Percentiles rank a stretch among this genome's conserved stretches.
These are phyloP conservation scores for Caenorhabditis sp. DNA, from an alignment of 2,888 invertebrate genomes.

Conservation along the genomic window DNA sequence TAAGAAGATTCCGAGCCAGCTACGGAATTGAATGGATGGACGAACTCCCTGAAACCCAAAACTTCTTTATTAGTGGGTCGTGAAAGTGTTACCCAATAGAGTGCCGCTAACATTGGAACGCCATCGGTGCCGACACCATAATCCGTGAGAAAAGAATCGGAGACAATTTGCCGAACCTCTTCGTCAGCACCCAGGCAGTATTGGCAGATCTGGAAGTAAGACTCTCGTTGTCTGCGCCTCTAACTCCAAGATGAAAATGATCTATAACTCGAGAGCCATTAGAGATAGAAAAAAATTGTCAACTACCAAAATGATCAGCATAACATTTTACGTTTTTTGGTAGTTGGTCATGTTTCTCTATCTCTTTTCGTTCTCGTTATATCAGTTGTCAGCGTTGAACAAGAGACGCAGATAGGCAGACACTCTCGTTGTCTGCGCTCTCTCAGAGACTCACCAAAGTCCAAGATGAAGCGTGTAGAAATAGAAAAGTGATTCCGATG, in stretches of 20 bases:
- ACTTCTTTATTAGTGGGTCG: no score
- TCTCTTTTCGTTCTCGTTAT: no score
- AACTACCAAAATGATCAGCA: no score
- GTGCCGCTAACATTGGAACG: constrained; percentile 36
- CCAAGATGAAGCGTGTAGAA: no score
- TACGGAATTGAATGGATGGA: constrained; percentile 12
- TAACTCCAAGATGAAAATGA: not conserved
- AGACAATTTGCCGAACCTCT: constrained; percentile 9
- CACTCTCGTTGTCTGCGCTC: not conserved
- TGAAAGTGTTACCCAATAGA: constrained; percentile 31
- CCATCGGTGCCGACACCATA: not conserved
- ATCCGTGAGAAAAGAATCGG: not conserved
- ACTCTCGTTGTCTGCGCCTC: no score
- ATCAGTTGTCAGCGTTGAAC: no score
- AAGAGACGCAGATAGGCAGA: no score
- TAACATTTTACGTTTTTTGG: no score
- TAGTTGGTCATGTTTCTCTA: no score
- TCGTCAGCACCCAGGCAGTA: constrained; percentile 28
- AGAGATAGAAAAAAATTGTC: not conserved
- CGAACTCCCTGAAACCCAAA: constrained; percentile 23
- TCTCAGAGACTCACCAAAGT: no score
- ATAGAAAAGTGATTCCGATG: no score
- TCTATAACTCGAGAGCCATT: not conserved
- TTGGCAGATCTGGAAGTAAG: constrained; percentile 42
- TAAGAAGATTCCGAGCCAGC: constrained; percentile 48